phyloP scores from a whole-genome alignment of 2,888 invertebrate genomes.

The Drosophila longiperda region DNA sequence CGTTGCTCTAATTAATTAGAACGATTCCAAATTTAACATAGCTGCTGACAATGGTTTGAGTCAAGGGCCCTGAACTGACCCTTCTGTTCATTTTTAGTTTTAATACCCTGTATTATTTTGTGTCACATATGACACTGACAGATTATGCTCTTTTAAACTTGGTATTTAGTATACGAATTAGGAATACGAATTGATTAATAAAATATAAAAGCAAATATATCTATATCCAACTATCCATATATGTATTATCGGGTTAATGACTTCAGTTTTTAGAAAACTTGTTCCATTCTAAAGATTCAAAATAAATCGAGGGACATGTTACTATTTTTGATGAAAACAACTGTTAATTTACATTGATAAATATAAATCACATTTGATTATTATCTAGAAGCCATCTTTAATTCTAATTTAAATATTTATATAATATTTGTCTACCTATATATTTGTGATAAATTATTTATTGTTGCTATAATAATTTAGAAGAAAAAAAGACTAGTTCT shows the following conservation, averaged over 20 bases:
- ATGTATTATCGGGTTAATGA: background rate
- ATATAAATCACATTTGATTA: background rate
- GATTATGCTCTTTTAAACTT: background rate
- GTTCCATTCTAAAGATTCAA: background rate
- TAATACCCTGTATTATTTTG: conserved; percentile 9
- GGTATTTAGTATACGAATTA: no score
- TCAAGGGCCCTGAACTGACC: conserved; percentile 63
- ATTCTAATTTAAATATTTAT: background rate
- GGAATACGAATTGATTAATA: background rate
- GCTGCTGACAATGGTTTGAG: conserved; percentile 40
- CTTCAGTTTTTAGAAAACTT: background rate
- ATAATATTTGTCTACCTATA: background rate
- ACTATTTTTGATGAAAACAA: background rate
- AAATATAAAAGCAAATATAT: background rate
- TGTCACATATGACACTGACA: background rate
- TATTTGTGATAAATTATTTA: background rate
- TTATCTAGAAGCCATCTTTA: background rate
- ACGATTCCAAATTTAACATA: conserved; percentile 30
- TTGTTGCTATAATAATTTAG: background rate
- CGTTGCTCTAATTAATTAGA: conserved; percentile 74
- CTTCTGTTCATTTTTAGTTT: conserved; percentile 22
- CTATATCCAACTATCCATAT: background rate
- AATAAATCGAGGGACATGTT: background rate
- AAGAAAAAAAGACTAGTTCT: no score
- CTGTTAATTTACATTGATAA: background rate